Evolutionary conservation across 2,797 vertebrate species (phyloP).

Genomic region (Microtus obscurus): DNA sequence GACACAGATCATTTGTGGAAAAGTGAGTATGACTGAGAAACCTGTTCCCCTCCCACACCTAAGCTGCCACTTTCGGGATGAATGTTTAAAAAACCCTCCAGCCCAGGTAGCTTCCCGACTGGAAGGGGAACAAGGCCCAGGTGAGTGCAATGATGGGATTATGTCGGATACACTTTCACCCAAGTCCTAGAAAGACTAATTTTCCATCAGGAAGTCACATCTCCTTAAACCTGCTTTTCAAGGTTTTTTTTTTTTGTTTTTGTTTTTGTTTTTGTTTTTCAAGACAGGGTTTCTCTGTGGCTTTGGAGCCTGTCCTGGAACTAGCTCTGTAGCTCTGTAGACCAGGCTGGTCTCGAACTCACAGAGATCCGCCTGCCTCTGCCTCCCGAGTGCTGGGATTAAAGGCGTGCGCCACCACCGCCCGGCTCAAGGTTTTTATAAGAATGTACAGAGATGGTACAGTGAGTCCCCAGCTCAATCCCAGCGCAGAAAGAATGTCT

Average conservation of each 20-base stretch:
- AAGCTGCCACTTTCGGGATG: background rate
- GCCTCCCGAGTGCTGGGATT: no score
- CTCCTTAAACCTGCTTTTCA: conserved; percentile 19
- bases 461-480: background rate
- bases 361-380: no score
- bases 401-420: no score
- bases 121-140: background rate
- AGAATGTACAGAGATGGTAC: conserved; percentile 3
- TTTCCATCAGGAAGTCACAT: background rate
- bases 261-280: no score
- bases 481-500: conserved; percentile 7
- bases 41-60: background rate
- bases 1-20: background rate
- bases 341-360: no score
- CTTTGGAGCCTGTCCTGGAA: no score
- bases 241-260: no score
- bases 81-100: background rate
- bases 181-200: background rate
- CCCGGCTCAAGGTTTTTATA: background rate
- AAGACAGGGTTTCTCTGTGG: no score
- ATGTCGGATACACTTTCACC: background rate
- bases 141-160: background rate
- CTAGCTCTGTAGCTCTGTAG: no score
- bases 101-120: background rate
- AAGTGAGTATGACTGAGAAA: conserved; percentile 34